phyloP scores from a whole-genome alignment of 2,113 vertebrate species.

The Gavialis gangeticus region DNA sequence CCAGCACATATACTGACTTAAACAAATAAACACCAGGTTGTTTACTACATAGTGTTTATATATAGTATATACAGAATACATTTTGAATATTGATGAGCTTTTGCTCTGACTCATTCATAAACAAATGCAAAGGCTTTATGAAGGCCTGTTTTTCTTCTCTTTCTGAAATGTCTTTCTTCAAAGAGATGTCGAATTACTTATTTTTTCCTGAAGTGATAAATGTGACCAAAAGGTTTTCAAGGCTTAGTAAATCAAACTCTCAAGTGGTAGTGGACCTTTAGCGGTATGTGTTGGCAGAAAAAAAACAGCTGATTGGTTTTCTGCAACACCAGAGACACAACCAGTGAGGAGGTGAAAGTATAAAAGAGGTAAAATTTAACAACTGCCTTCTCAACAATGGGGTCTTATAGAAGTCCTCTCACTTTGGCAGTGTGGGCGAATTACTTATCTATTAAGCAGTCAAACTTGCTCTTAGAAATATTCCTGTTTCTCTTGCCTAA shows the following conservation, averaged over 20 bases:
- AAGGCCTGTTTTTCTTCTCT: background rate
- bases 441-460: slow-evolving; percentile 31
- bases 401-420: slow-evolving; percentile 34
- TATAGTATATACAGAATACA: background rate
- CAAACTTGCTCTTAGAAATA: background rate
- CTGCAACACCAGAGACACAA: background rate
- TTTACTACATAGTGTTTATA: background rate
- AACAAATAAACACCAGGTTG: background rate
- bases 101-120: background rate
- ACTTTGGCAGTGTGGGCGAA: background rate
- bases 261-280: slow-evolving; percentile 17
- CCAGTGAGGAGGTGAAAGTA: background rate
- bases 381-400: slow-evolving; percentile 24
- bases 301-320: background rate
- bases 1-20: slow-evolving; percentile 3
- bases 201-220: background rate
- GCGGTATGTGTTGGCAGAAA: background rate
- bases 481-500: background rate
- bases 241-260: slow-evolving; percentile 63
- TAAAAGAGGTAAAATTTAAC: slow-evolving; percentile 15
- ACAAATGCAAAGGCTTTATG: slow-evolving; percentile 9
- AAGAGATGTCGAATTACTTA: slow-evolving; percentile 17
- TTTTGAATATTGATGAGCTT: background rate
- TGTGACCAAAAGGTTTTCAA: slow-evolving; percentile 48
- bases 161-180: slow-evolving; percentile 15